Conservation (phyloP, 2,888 invertebrate species). For the Lasioglossum figueresi region DNA sequence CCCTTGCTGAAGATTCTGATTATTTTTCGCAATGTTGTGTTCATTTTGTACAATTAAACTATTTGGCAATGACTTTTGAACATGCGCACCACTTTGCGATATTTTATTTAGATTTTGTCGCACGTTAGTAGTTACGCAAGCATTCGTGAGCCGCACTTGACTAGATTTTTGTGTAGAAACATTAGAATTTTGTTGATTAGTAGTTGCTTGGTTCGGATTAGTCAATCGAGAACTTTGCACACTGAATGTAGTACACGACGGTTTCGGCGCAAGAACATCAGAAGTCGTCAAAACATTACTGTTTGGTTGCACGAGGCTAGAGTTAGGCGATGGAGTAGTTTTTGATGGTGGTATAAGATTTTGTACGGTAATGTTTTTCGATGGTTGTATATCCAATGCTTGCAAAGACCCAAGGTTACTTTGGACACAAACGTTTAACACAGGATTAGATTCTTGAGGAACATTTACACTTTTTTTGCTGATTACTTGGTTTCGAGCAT, state of each 20-base stretch:
- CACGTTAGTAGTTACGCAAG: constrained; percentile 65
- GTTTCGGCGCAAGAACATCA: constrained; percentile 59
- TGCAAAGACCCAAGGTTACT: constrained; percentile 64
- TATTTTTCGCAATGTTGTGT: constrained; percentile 74
- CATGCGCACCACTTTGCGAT: constrained; percentile 63
- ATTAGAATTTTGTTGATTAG: constrained; percentile 68
- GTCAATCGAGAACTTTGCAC: constrained; percentile 64
- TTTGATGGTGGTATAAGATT: constrained; percentile 65
- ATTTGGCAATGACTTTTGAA: constrained; percentile 68
- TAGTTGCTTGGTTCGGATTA: constrained; percentile 61
- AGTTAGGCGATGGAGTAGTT: constrained; percentile 58
- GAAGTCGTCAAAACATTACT: constrained; percentile 56
- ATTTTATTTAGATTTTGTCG: constrained; percentile 64
- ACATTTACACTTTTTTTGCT: constrained; percentile 67
- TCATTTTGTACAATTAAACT: constrained; percentile 73
- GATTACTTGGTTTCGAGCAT: constrained; percentile 71
- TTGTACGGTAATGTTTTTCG: constrained; percentile 67
- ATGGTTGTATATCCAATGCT: constrained; percentile 64
- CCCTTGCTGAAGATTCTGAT: constrained; percentile 71
- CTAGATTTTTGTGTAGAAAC: constrained; percentile 69
- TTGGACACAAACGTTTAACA: constrained; percentile 65
- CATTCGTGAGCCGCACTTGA: constrained; percentile 69
- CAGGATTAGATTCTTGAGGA: constrained; percentile 65
- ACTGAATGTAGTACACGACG: constrained; percentile 57
- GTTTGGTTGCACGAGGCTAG: constrained; percentile 55